Conservation (phyloP, 2,797 vertebrate genomes). For the Discoglossus pictus region DNA sequence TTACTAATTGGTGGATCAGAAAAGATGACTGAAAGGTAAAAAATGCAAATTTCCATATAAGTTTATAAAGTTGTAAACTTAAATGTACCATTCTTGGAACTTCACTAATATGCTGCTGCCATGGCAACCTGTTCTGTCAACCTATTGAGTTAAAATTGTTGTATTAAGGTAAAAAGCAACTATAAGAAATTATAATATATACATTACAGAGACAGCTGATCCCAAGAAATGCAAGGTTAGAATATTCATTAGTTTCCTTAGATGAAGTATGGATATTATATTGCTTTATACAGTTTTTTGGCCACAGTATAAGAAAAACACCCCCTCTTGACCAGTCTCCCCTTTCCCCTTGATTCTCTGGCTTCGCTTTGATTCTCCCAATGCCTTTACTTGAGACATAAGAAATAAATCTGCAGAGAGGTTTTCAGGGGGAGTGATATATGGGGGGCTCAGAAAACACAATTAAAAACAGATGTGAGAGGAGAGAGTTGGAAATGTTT, state of each 20-base stretch:
- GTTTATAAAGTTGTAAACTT: too few species aligned
- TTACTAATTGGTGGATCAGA: too few species aligned
- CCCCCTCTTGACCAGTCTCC: slow-evolving; percentile 29
- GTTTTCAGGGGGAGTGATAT: slow-evolving; percentile 39
- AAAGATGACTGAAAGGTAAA: too few species aligned
- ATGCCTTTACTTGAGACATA: slow-evolving; percentile 34
- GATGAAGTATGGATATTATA: slow-evolving; percentile 19
- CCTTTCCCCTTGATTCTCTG: slow-evolving; percentile 13
- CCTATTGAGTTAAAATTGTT: too few species aligned
- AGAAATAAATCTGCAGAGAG: slow-evolving; percentile 37
- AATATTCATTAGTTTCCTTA: slow-evolving; percentile 17
- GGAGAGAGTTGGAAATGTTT: slow-evolving; percentile 37
- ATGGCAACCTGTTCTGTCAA: too few species aligned
- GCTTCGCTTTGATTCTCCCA: slow-evolving; percentile 33
- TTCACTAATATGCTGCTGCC: too few species aligned
- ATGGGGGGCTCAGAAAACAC: slow-evolving; percentile 28
- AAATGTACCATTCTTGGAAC: too few species aligned
- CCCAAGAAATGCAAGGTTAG: slow-evolving; percentile 19
- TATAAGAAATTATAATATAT: too few species aligned
- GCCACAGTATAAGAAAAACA: slow-evolving; percentile 14
- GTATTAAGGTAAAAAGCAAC: too few species aligned
- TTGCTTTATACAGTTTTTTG: slow-evolving; percentile 34
- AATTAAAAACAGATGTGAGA: slow-evolving; percentile 46
- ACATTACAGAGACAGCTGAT: too few species aligned
- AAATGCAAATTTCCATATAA: too few species aligned